Percentiles rank a stretch among this genome's conserved stretches.
phyloP scores from a whole-genome alignment of 2,113 vertebrate species.

The Cinclus cinclus region DNA sequence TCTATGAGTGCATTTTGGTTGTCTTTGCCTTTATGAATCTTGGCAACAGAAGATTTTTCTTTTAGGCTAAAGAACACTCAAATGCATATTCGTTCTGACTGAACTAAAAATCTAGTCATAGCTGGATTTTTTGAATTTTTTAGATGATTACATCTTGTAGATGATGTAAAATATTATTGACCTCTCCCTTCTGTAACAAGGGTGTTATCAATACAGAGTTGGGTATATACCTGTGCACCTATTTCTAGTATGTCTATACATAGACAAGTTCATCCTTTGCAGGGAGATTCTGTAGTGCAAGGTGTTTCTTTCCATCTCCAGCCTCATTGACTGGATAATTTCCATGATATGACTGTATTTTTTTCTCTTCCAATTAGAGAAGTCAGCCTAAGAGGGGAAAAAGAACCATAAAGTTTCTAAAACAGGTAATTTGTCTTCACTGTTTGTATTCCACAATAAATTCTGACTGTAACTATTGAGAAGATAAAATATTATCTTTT shows the following conservation, averaged over 20 bases:
- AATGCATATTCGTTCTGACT: neutral
- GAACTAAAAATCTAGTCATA: neutral
- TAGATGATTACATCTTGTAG: neutral
- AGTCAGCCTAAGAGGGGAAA: neutral
- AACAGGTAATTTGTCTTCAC: neutral
- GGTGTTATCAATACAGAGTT: neutral
- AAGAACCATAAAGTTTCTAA: neutral
- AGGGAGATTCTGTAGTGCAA: neutral
- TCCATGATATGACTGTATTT: neutral
- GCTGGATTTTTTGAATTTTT: neutral
- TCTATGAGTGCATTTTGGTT: neutral
- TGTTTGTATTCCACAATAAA: neutral
- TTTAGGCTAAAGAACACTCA: neutral
- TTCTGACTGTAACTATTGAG: neutral
- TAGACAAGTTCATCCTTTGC: neutral
- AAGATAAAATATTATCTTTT: conserved; percentile 1
- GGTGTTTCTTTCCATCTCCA: neutral
- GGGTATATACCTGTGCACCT: neutral
- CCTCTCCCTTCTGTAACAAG: neutral
- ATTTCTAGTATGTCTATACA: neutral
- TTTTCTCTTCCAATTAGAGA: neutral
- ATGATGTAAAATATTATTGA: neutral
- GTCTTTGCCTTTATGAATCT: neutral
- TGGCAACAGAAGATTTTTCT: neutral
- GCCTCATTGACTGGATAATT: neutral